A percentile compares a stretch with the other conserved stretches of the same genome.
These are phyloP conservation scores for Taeniopygia guttata DNA, from an alignment of 2,797 vertebrate genomes.

Conservation along the genomic window DNA sequence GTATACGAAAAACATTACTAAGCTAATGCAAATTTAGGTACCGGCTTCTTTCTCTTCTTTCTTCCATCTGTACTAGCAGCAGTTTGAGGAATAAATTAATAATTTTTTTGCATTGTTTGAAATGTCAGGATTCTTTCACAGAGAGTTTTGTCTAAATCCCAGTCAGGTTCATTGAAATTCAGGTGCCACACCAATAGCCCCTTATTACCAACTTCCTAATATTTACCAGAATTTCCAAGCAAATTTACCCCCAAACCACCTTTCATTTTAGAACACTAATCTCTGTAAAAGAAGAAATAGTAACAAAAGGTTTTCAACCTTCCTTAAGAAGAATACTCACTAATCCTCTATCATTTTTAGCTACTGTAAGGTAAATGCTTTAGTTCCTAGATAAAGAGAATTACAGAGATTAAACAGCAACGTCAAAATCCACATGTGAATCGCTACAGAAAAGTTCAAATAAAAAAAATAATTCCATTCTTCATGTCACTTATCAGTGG, in stretches of 20 bases:
- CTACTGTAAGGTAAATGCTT: neutral
- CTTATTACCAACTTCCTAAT: neutral
- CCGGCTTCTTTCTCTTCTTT: neutral
- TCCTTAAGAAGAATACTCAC: neutral
- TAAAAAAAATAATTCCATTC: neutral
- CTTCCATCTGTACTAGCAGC: neutral
- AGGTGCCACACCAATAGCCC: accelerated
- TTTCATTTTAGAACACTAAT: neutral
- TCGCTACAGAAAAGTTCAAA: neutral
- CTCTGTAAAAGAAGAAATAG: neutral
- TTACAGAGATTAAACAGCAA: neutral
- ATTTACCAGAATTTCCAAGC: neutral
- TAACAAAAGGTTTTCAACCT: neutral
- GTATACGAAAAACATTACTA: neutral
- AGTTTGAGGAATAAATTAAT: neutral
- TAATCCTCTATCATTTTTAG: neutral
- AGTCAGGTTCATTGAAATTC: neutral
- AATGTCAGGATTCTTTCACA: neutral
- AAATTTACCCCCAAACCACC: neutral
- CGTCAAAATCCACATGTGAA: neutral
- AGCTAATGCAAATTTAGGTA: neutral
- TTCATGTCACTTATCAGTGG: neutral
- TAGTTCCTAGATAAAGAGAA: neutral
- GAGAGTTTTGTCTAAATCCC: neutral
- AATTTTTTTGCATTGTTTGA: neutral